Conservation (phyloP, 2,113 vertebrate genomes). For the Delphinus delphis region DNA sequence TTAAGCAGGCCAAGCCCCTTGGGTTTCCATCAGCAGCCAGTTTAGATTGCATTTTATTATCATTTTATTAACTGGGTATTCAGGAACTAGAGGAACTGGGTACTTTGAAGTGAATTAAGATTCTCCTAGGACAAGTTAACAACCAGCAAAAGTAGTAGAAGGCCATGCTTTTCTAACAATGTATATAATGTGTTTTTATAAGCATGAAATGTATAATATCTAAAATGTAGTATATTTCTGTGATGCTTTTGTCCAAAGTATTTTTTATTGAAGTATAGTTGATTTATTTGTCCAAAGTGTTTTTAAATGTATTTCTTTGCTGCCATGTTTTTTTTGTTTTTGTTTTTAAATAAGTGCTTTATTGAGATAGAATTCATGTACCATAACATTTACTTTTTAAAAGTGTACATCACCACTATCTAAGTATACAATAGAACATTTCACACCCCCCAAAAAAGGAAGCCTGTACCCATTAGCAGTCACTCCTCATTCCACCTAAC, state of each 20-base stretch:
- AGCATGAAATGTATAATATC: neutral
- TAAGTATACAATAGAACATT: conserved; percentile 14
- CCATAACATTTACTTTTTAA: neutral
- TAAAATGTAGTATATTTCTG: neutral
- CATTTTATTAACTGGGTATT: conserved; percentile 56
- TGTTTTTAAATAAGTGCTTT: neutral
- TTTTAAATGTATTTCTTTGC: conserved; percentile 40
- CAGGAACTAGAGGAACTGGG: conserved; percentile 35
- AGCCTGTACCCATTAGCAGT: neutral
- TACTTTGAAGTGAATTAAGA: conserved; percentile 57
- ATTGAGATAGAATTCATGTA: neutral
- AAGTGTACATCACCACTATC: neutral
- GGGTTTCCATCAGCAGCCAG: conserved; percentile 42
- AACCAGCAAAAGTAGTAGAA: conserved; percentile 1
- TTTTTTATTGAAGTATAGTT: neutral
- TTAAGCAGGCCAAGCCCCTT: conserved; percentile 62
- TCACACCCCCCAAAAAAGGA: neutral
- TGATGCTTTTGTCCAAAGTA: neutral
- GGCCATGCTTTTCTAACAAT: neutral
- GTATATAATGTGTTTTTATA: neutral
- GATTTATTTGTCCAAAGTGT: neutral
- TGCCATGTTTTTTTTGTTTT: neutral
- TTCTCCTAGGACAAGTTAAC: conserved; percentile 47
- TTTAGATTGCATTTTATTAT: conserved; percentile 61
- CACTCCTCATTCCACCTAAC: neutral